Base-by-base conservation (phyloP, 1,140 invertebrate species). In the Drosophila sulfurigaster region DNA sequence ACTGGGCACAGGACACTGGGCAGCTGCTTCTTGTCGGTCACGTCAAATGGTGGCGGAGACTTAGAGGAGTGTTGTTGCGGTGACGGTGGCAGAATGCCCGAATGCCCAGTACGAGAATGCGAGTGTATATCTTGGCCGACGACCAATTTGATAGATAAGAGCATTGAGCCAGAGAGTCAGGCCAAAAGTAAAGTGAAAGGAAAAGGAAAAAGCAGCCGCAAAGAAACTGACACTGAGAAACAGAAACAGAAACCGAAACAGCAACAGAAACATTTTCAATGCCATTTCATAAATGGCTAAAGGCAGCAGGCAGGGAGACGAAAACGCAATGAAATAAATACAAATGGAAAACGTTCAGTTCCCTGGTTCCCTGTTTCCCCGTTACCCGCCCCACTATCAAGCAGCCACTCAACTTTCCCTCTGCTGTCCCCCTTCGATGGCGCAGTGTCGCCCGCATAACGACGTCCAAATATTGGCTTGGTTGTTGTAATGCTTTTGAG, bases 321-420 rank as follows among this genome's bases (percentile, higher is more conserved):
- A 86, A 81, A 87, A 83, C 80, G 80, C 85, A 87, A 88, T 88
- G 85, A 83, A 88, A 88, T 88, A 89, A 83, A 89, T 89, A 88
- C 85, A 83, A 88, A 88, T 72, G 58, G 71, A 78, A 86, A 75
- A 38, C 82, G 79, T 70, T 75, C 79, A 71, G 70, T 75, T 46
- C 8, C 25, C 10, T 15, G 25, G 70, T 75, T 46, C 8, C 25
- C 10, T 15, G 25, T 28, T 28, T 28, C 1, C 13, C 10, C 48
- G 16, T 35, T 4, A 2, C 20, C n/a, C 11, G 25, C n/a, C 28
- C 28, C 16, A 38, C 32, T 32, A 8, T 5, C 32, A 32, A 32
- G 20, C 28, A 60, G 71, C 28, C 72, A 48, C 25, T 45, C 49
- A 63, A 16, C 32, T 10, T 10, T n/a, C 0, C 20, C 20, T 25